Conservation (phyloP, 2,113 vertebrate genomes). For the Vicugna pacos region DNA sequence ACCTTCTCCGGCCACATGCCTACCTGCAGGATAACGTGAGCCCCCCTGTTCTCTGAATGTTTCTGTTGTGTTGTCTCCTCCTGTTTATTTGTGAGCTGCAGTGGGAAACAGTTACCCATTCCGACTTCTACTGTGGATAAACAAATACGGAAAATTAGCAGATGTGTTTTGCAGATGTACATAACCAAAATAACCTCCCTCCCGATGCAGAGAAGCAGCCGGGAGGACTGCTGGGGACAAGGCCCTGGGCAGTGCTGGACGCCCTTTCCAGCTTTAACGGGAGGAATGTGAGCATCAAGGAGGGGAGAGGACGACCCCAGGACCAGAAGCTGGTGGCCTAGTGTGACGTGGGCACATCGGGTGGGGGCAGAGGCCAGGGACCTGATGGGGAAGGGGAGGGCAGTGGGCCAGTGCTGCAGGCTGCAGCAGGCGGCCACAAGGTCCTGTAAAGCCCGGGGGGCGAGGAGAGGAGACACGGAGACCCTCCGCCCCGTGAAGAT, state of each 20-base stretch:
- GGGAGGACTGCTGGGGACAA: background rate
- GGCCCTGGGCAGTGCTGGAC: accelerated
- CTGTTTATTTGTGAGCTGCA: slow-evolving; percentile 66
- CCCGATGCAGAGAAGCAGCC: accelerated
- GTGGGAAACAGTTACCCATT: slow-evolving; percentile 81
- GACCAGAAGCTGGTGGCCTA: accelerated
- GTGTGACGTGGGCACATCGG: accelerated
- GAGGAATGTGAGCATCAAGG: accelerated
- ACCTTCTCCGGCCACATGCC: accelerated
- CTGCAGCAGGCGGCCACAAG: accelerated
- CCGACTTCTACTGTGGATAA: slow-evolving; percentile 81
- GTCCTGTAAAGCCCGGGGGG: accelerated
- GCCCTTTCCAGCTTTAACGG: accelerated
- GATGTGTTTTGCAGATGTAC: slow-evolving; percentile 77
- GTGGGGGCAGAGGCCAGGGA: background rate
- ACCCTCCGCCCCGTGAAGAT: accelerated
- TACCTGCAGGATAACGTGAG: background rate
- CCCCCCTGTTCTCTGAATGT: slow-evolving; percentile 18
- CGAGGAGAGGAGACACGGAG: background rate
- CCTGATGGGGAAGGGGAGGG: accelerated
- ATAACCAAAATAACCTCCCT: slow-evolving; percentile 51
- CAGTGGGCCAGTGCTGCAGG: accelerated
- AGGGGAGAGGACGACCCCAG: accelerated
- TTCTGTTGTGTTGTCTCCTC: slow-evolving; percentile 65
- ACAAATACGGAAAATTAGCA: slow-evolving; percentile 68